Evolutionary conservation across 2,888 invertebrate genomes (phyloP).

Genomic region (Pterobdella sp.): DNA sequence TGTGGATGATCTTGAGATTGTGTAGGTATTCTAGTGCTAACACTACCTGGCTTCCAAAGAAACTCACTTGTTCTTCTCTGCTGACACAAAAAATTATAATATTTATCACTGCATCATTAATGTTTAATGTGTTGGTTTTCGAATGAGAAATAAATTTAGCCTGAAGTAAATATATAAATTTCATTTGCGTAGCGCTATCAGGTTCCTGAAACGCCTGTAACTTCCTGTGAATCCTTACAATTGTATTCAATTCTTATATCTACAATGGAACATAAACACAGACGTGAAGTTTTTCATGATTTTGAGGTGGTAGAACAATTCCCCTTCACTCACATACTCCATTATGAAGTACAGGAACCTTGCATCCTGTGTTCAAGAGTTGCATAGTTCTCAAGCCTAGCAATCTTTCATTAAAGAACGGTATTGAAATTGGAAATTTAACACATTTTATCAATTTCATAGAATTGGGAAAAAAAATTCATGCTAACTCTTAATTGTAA

Average conservation of each 20-base stretch:
- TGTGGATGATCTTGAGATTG: background rate
- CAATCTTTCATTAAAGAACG: no score
- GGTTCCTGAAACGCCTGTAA: background rate
- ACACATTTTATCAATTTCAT: no score
- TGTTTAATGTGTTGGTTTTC: no score
- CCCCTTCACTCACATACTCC: background rate
- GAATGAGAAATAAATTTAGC: no score
- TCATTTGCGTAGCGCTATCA: background rate
- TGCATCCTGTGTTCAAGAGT: no score
- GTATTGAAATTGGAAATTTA: no score
- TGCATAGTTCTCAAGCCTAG: no score
- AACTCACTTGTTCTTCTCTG: background rate
- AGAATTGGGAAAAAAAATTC: no score
- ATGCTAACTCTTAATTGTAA: no score
- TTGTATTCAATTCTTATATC: background rate
- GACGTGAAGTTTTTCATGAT: background rate
- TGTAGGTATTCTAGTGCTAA: background rate
- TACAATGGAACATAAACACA: background rate
- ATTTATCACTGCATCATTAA: no score
- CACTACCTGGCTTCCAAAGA: background rate
- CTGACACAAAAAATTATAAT: no score
- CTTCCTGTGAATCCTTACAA: background rate
- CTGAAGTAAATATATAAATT: no score
- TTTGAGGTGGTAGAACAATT: background rate
- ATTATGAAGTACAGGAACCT: background rate